These are phyloP conservation scores for Phengaris alcon DNA, from an alignment of 2,888 invertebrate genomes.

Conservation along the genomic window DNA sequence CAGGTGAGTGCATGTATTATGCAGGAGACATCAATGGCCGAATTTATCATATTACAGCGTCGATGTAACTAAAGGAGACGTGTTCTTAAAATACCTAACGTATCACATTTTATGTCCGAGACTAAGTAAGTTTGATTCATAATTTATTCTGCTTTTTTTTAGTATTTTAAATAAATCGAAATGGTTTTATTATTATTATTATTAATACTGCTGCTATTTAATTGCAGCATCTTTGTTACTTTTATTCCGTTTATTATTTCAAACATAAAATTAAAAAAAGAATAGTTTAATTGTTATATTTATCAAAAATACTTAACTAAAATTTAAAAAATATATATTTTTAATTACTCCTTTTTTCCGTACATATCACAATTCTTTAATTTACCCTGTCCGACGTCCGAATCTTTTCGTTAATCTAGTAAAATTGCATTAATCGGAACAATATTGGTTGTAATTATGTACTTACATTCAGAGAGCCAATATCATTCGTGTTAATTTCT, in stretches of 20 bases:
- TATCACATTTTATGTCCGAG: not conserved
- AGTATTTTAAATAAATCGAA: too few species aligned
- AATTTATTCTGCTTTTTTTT: not conserved
- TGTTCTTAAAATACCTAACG: not conserved
- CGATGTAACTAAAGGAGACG: not conserved
- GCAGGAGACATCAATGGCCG: slow-evolving; percentile 56
- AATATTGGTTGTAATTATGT: not conserved
- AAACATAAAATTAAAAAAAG: too few species aligned
- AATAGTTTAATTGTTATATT: too few species aligned
- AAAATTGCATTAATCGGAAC: not conserved
- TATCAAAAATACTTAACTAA: too few species aligned
- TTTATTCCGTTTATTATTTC: too few species aligned
- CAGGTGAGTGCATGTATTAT: slow-evolving; percentile 68
- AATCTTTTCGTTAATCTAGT: not conserved
- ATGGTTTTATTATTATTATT: too few species aligned
- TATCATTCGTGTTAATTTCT: not conserved
- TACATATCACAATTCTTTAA: not conserved
- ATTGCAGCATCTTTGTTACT: too few species aligned
- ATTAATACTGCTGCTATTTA: too few species aligned
- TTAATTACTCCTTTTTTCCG: not conserved
- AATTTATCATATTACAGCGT: slow-evolving; percentile 36
- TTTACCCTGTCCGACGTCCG: not conserved
- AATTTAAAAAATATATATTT: too few species aligned
- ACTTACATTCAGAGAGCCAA: not conserved
- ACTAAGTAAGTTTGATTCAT: not conserved